Evolutionary conservation across 2,113 vertebrate genomes (phyloP).

Genomic region (Apistogramma diplotaenia): DNA sequence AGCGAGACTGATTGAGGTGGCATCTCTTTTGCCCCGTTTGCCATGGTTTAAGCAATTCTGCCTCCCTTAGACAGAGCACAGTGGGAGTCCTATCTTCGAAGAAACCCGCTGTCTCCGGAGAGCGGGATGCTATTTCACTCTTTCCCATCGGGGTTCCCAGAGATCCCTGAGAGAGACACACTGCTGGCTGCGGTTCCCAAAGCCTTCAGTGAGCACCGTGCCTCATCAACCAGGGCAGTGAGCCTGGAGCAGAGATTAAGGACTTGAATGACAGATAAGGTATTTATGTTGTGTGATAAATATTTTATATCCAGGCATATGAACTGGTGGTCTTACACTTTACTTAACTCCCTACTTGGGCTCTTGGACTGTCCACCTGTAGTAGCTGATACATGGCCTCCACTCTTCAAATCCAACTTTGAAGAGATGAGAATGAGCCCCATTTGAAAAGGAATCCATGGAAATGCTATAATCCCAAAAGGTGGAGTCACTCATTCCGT

Average conservation of each 20-base stretch:
- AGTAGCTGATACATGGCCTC: not conserved
- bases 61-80: not conserved
- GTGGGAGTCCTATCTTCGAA: not conserved
- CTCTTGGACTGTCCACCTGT: not conserved
- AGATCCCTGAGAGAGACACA: not conserved
- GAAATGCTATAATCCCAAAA: not conserved
- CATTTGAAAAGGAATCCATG: not conserved
- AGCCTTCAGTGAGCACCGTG: not conserved
- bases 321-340: not conserved
- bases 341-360: slow-evolving; percentile 1
- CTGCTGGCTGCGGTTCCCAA: not conserved
- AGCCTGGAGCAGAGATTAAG: not conserved
- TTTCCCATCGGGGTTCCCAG: not conserved
- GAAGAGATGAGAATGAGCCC: not conserved
- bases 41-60: not conserved
- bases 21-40: not conserved
- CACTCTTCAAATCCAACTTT: not conserved
- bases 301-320: not conserved
- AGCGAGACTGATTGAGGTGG: not conserved
- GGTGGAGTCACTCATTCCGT: not conserved
- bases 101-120: not conserved
- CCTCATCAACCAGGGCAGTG: not conserved
- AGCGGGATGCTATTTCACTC: not conserved
- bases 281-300: not conserved
- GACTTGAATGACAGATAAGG: not conserved